Conservation (phyloP, 2,113 vertebrate species). For the Zeus faber region DNA sequence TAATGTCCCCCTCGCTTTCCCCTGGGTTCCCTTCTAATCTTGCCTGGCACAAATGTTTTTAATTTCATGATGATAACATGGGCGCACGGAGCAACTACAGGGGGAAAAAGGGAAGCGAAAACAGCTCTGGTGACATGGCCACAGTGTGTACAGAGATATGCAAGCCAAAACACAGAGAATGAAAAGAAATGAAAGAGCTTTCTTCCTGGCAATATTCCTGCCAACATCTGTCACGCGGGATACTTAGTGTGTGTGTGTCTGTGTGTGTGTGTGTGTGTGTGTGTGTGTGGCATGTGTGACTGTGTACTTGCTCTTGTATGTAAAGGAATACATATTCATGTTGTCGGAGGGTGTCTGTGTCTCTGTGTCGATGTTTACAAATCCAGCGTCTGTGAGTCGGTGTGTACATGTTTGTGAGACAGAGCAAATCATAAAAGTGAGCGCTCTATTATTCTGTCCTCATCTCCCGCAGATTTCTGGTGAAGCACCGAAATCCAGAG, state of each 20-base stretch:
- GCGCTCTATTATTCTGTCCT: no score
- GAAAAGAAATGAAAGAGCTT: conserved; percentile 66
- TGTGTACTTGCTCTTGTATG: conserved; percentile 31
- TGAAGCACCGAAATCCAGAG: no score
- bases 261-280: conserved; percentile 36
- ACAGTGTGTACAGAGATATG: conserved; percentile 67
- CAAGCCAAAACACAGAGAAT: conserved; percentile 68
- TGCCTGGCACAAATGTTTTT: conserved; percentile 70
- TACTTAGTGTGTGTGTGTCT: conserved; percentile 54
- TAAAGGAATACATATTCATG: conserved; percentile 58
- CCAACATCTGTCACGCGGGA: conserved; percentile 73
- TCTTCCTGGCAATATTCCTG: conserved; percentile 68
- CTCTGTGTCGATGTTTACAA: conserved; percentile 22
- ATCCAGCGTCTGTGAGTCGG: conserved; percentile 32
- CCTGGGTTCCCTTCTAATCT: conserved; percentile 77
- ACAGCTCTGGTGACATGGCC: conserved; percentile 63
- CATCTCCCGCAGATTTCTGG: no score
- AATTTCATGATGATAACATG: conserved; percentile 57
- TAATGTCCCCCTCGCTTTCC: no score
- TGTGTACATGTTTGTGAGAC: background rate
- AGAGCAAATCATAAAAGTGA: no score
- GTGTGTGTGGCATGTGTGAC: conserved; percentile 40
- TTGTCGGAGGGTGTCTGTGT: conserved; percentile 28
- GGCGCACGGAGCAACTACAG: conserved; percentile 15
- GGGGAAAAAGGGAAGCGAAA: conserved; percentile 33